These are phyloP conservation scores for Sanderia malayensis DNA, from an alignment of 30 jellyfish, hydroid and myxozoan genomes.

Conservation along the genomic window DNA sequence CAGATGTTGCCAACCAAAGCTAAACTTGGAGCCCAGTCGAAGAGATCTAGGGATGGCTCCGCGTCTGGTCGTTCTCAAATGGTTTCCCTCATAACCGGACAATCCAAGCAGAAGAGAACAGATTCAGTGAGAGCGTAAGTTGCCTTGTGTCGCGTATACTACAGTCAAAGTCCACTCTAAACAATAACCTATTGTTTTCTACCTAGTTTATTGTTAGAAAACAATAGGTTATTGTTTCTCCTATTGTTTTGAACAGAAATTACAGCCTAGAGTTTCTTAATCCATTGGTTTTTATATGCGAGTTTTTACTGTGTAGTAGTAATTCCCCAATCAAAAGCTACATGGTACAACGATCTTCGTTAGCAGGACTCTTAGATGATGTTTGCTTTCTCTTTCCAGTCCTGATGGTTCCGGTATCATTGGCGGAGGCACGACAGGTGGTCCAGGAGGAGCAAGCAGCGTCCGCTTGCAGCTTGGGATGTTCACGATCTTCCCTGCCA, in stretches of 20 bases:
- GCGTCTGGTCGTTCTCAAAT: constrained; percentile 74
- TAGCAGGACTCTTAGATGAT: no score
- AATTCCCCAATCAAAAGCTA: no score
- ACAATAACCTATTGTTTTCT: no score
- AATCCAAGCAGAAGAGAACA: constrained; percentile 67
- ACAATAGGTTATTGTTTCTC: no score
- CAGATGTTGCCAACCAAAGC: constrained; percentile 13
- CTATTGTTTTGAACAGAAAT: no score
- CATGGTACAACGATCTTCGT: no score
- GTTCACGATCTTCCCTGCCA: constrained; percentile 86
- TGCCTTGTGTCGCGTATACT: no score
- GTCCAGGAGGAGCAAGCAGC: constrained; percentile 61
- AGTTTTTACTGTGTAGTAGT: no score
- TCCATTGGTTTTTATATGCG: no score
- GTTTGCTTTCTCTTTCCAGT: constrained; percentile 5
- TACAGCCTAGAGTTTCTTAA: no score
- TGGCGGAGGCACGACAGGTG: constrained; percentile 23
- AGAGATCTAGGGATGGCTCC: constrained; percentile 82
- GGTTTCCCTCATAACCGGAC: constrained; percentile 39
- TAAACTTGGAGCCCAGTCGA: constrained; percentile 17
- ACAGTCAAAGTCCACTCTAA: no score
- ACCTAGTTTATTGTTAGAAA: no score
- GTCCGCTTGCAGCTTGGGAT: constrained; percentile 75
- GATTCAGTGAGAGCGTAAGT: constrained; percentile 92
- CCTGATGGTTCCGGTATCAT: constrained; percentile 32